These are phyloP conservation scores for Gracilinanus agilis DNA, from an alignment of 2,113 vertebrate genomes.

Conservation along the genomic window DNA sequence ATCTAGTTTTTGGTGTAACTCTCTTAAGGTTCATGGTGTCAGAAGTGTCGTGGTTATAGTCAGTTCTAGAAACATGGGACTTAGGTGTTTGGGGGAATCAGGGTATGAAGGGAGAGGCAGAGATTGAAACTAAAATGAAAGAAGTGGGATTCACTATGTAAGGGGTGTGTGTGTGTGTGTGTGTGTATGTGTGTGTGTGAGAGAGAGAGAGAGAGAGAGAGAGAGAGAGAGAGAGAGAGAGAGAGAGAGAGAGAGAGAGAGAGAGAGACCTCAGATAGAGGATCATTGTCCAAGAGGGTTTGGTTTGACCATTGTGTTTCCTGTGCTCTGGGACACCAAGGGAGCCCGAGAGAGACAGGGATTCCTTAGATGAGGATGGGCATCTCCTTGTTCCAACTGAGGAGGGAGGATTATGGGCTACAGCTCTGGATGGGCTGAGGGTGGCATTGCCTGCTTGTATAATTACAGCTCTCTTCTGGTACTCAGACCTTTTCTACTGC, in stretches of 20 bases:
- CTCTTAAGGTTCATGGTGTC: not conserved
- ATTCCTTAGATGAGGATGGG: not conserved
- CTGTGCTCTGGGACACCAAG: not conserved
- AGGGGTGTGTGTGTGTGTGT: not conserved
- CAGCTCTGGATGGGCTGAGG: not conserved
- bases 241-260: too few relatives aligned
- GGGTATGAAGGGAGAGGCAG: not conserved
- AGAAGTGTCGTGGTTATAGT: not conserved
- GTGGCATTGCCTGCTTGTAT: too few relatives aligned
- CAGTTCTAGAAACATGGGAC: not conserved
- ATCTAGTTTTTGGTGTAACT: not conserved
- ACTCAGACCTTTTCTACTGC: not conserved
- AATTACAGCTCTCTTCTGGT: not conserved
- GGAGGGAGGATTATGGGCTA: not conserved
- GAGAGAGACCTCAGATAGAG: too few relatives aligned
- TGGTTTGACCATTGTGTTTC: not conserved
- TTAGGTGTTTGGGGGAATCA: not conserved
- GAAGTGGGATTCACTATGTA: not conserved
- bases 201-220: too few relatives aligned
- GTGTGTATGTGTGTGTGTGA: not conserved
- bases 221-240: too few relatives aligned
- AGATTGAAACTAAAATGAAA: not conserved
- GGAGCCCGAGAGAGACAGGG: not conserved
- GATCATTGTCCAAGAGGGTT: not conserved
- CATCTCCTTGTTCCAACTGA: not conserved